Base-by-base conservation (phyloP, 2,797 vertebrate species). In the Vespertilio murinus region DNA sequence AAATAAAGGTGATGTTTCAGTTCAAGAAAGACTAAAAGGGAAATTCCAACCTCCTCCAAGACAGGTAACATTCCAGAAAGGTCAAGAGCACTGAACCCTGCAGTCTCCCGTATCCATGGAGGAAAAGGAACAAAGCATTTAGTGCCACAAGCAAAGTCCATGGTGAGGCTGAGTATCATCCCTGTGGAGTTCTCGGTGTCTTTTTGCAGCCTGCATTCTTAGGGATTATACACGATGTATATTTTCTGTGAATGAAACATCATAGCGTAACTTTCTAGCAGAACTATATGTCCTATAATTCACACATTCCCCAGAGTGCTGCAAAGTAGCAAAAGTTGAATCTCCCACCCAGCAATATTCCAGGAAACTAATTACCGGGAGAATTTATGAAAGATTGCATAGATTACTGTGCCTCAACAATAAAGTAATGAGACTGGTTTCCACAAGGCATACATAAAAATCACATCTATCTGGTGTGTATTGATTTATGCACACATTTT, bases 401-500 rank as follows among this genome's bases (percentile, higher is more conserved):
- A 94, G 93, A 90, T 95, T 88, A 64, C 93, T 93, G 65, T 56
- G 45, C 59, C 40, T 94, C 90, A 61, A 92, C 59, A 96, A 94
- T 90, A 88, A 94, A 92, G 35, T 88, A 83, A 88, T 95, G 88
- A 94, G 81, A 94, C 56, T 67, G 3, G 20, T 95, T 93, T 93
- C 84, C 30, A 75, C 35, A 49, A 83, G 67, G 65, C 70, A 88
- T 88, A 93, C 71, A 89, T 94, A 92, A 95, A 93, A 96, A 82
- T 94, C 73, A 87, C 52, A 88, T 90, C 81, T 96, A 75, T 91
- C 75, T 56, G 16, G 45, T 82, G n/a, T 52, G 9, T 70, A 95
- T 33, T 82, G 94, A 95, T 95, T 86, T 90, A 90, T 80, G 49
- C 47, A 93, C 52, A 96, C 74, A 94, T 71, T 90, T 93, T 88